A percentile compares a stretch with the other conserved stretches of the same genome.
phyloP scores from a whole-genome alignment of 1,140 invertebrate species.

The Temnothorax curvispinosus region DNA sequence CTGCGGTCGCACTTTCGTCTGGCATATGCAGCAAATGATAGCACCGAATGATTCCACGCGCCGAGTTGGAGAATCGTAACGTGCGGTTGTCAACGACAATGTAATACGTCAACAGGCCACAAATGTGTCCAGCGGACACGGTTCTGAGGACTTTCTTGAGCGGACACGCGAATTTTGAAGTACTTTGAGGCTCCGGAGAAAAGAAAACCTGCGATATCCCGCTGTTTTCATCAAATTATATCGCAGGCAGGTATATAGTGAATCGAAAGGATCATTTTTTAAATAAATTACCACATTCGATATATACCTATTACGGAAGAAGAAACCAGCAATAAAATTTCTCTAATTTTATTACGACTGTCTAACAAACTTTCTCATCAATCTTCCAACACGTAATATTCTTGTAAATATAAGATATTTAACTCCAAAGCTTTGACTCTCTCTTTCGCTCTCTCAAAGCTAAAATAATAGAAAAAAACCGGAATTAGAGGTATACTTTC shows the following conservation, averaged over 20 bases:
- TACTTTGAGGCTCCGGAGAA: no score
- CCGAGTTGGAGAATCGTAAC: conserved; percentile 13
- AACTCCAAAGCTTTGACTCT: neutral
- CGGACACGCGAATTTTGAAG: neutral
- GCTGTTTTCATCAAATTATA: neutral
- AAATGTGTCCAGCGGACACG: neutral
- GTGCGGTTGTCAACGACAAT: conserved; percentile 22
- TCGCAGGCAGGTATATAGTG: neutral
- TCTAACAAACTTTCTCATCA: neutral
- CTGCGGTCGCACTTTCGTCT: conserved; percentile 54
- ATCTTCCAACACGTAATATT: neutral
- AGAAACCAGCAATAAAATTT: neutral
- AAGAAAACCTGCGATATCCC: neutral
- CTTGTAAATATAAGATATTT: neutral
- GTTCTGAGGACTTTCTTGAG: neutral
- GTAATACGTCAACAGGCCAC: conserved; percentile 1
- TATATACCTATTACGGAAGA: neutral
- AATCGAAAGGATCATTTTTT: neutral
- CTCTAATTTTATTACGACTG: neutral
- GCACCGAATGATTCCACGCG: conserved; percentile 28
- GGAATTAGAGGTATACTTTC: no score
- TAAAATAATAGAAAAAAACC: neutral
- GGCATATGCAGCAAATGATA: conserved; percentile 37
- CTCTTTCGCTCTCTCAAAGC: neutral
- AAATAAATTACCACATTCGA: neutral